Conservation (phyloP, 2,113 vertebrate species). For the Oriolus oriolus region DNA sequence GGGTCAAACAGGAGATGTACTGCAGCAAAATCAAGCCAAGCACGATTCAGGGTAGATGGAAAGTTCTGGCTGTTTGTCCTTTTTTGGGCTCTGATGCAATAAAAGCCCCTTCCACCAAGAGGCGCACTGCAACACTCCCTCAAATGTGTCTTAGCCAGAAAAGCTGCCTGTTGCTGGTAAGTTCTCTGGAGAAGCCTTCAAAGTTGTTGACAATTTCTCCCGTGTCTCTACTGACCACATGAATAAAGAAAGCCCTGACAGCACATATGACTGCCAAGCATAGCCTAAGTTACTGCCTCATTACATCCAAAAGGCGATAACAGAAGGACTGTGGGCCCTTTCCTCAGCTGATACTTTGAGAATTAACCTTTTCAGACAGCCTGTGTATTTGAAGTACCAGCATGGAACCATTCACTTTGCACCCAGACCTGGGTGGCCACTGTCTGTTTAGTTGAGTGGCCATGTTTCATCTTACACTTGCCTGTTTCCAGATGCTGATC, state of each 20-base stretch:
- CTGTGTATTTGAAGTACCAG: background rate
- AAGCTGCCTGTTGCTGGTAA: slow-evolving; percentile 78
- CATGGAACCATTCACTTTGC: background rate
- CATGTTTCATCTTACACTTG: background rate
- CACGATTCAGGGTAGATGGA: no score
- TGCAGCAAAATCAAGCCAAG: no score
- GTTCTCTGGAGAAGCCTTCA: slow-evolving; percentile 76
- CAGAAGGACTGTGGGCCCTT: background rate
- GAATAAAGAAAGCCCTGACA: slow-evolving; percentile 67
- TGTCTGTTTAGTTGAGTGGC: background rate
- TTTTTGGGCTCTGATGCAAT: no score
- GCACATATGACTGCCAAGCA: slow-evolving; percentile 72
- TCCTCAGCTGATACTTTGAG: background rate
- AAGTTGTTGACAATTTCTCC: slow-evolving; percentile 77
- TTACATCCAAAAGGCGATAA: background rate
- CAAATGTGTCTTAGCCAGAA: slow-evolving; percentile 68
- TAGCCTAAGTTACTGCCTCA: background rate
- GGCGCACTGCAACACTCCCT: no score
- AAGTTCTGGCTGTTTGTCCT: no score
- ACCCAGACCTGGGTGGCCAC: background rate
- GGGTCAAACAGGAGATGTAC: no score
- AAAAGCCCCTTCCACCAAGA: no score
- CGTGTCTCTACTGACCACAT: slow-evolving; percentile 70
- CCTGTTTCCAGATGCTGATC: background rate
- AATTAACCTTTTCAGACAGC: background rate